These are phyloP conservation scores for Diuraphis noxia DNA, from an alignment of 1,140 invertebrate species.

Conservation along the genomic window DNA sequence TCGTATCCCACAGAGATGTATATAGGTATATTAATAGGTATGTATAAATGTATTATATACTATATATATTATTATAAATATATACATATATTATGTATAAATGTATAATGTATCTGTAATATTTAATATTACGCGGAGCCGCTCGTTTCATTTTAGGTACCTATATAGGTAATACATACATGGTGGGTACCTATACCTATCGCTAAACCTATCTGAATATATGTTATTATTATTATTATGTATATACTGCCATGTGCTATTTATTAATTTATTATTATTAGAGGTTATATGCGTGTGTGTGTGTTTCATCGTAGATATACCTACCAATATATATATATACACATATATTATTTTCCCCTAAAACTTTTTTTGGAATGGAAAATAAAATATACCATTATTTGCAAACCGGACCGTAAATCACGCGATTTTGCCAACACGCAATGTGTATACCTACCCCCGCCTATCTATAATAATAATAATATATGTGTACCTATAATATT, in stretches of 20 bases:
- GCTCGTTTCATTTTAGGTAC: not conserved
- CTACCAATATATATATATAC: not conserved
- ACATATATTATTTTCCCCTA: not conserved
- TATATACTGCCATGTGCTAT: not conserved
- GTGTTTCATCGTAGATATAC: not conserved
- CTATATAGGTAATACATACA: not conserved
- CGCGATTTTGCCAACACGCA: not conserved
- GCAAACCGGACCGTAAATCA: conserved; percentile 10
- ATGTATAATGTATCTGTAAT: not conserved
- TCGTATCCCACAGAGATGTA: conserved; percentile 20
- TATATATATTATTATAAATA: not conserved
- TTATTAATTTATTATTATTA: conserved; percentile 14
- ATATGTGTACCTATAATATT: not conserved
- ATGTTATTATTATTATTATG: not conserved
- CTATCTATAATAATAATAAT: not conserved
- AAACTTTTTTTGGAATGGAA: not conserved
- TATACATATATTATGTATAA: no score
- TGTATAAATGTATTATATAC: no score
- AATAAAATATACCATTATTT: not conserved
- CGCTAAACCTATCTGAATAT: not conserved
- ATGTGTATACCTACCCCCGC: not conserved
- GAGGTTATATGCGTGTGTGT: not conserved
- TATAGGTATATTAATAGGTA: not conserved
- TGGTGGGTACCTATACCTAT: no score
- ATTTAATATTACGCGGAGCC: not conserved